Conservation (phyloP, 2,113 vertebrate species). For the Coptodon rendalli region DNA sequence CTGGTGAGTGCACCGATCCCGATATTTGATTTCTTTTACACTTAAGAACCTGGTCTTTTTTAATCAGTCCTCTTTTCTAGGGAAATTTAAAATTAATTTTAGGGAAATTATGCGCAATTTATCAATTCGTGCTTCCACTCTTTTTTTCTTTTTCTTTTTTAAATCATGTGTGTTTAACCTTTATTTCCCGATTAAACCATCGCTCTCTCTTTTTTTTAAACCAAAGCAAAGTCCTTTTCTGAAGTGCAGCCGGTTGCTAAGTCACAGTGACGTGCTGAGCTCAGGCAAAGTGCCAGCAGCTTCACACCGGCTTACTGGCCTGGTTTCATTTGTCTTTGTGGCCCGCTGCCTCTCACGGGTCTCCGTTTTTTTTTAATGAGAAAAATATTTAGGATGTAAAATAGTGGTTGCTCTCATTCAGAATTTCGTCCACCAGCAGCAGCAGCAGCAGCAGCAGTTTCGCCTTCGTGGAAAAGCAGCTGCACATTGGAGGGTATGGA, state of each 20-base stretch:
- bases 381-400: not conserved
- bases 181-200: not conserved
- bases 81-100: not conserved
- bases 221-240: not conserved
- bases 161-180: not conserved
- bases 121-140: not conserved
- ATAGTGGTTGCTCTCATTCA: not conserved
- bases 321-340: not conserved
- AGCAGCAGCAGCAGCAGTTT: not conserved
- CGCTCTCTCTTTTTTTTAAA: accelerated
- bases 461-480: not conserved
- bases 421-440: not conserved
- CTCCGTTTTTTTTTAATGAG: not conserved
- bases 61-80: not conserved
- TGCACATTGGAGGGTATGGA: not conserved
- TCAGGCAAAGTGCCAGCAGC: not conserved
- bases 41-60: not conserved
- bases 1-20: conserved; percentile 5
- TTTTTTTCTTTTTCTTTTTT: accelerated
- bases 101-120: not conserved
- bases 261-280: not conserved
- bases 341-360: not conserved
- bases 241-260: not conserved
- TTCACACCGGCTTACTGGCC: not conserved
- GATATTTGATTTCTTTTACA: not conserved